phyloP scores from a whole-genome alignment of 2,113 vertebrate species.

The Chinchilla lanigera region DNA sequence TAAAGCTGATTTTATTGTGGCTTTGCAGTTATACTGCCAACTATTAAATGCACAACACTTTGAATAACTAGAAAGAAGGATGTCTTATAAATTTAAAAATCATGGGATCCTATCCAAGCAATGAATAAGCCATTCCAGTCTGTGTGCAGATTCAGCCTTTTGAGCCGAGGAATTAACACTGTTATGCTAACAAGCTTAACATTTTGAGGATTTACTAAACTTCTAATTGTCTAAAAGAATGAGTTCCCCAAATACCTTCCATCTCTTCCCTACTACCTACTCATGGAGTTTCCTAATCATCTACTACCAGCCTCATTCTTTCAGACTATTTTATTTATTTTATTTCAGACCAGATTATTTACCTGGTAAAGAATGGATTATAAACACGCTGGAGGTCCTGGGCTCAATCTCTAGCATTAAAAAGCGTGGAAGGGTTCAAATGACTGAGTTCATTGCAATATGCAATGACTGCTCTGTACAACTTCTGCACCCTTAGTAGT shows the following conservation, averaged over 20 bases:
- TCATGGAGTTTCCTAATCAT: fast-evolving
- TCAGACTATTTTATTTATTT: too few species aligned
- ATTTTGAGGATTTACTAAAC: constrained; percentile 68
- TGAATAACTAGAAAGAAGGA: constrained; percentile 56
- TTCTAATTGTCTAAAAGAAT: constrained; percentile 68
- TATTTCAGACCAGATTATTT: background rate
- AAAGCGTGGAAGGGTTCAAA: too few species aligned
- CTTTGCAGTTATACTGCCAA: constrained; percentile 15
- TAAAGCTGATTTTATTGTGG: background rate
- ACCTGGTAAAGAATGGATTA: background rate
- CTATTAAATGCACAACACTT: constrained; percentile 28
- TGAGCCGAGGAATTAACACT: constrained; percentile 58
- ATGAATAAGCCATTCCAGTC: constrained; percentile 56
- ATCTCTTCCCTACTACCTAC: background rate
- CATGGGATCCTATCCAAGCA: constrained; percentile 48
- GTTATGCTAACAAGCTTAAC: constrained; percentile 71
- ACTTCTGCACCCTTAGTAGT: background rate
- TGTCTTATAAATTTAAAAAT: constrained; percentile 60
- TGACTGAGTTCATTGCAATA: background rate
- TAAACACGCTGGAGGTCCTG: background rate
- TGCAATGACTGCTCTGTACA: background rate
- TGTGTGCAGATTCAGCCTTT: constrained; percentile 68
- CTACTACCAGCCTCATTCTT: background rate
- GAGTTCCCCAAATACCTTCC: constrained; percentile 2
- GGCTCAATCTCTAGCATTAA: background rate